Percentiles rank a stretch among this genome's conserved stretches.
These are phyloP conservation scores for Limnephilus auricula DNA, from an alignment of 2,888 invertebrate genomes.

Conservation along the genomic window DNA sequence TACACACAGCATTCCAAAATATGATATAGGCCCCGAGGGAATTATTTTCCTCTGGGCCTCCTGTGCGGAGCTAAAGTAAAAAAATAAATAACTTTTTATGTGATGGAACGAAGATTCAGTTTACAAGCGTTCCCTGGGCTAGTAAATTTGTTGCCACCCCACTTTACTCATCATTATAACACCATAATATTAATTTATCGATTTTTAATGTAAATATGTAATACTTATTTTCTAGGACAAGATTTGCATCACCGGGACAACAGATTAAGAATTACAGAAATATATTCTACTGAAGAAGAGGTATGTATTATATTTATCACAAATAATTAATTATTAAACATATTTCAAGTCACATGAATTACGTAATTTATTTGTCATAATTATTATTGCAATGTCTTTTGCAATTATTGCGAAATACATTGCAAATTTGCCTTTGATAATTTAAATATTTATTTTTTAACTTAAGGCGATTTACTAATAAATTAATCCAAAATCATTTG, in stretches of 20 bases:
- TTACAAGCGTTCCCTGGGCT: background rate
- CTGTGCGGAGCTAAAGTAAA: no score
- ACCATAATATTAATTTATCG: background rate
- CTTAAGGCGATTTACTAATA: no score
- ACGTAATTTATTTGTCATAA: background rate
- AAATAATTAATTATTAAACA: background rate
- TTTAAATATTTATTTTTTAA: no score
- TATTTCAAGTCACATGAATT: background rate
- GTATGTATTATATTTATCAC: constrained; percentile 68
- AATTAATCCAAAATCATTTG: no score
- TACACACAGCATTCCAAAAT: no score
- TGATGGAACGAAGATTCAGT: background rate
- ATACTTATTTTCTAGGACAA: constrained; percentile 72
- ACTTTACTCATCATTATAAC: background rate
- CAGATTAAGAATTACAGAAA: constrained; percentile 76
- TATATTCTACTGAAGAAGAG: constrained; percentile 76
- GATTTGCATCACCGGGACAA: constrained; percentile 76
- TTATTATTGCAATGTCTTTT: background rate
- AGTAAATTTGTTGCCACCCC: background rate
- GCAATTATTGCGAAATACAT: background rate
- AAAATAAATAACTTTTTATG: no score
- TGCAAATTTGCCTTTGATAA: background rate
- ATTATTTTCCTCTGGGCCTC: no score
- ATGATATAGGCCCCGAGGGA: no score
- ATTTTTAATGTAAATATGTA: background rate